Percentiles rank a stretch among this genome's conserved stretches.
Conservation (phyloP, 1,140 invertebrate species). For the Kradibia gibbosae region DNA sequence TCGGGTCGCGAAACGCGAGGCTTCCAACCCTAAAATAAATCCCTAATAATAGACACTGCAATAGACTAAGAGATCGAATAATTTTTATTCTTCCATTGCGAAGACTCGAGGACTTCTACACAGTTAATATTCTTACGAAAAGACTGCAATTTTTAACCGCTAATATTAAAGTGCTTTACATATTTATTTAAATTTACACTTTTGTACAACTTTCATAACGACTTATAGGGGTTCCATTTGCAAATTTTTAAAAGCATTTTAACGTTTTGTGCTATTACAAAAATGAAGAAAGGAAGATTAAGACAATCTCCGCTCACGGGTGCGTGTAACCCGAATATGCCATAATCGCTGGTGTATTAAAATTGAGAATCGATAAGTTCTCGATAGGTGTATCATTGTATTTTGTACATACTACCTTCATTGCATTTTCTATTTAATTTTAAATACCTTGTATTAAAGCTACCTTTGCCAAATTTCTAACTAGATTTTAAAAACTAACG, state of each 20-base stretch:
- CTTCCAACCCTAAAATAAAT: not conserved
- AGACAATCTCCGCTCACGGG: slow-evolving; percentile 52
- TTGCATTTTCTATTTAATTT: slow-evolving; percentile 53
- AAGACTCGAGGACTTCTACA: not conserved
- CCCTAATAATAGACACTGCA: no score
- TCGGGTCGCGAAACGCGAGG: not conserved
- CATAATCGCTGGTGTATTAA: slow-evolving; percentile 52
- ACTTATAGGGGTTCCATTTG: no score
- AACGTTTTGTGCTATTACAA: slow-evolving; percentile 46
- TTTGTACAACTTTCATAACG: not conserved
- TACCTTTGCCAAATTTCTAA: slow-evolving; percentile 65
- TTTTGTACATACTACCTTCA: slow-evolving; percentile 55
- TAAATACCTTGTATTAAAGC: slow-evolving; percentile 57
- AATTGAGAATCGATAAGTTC: slow-evolving; percentile 54
- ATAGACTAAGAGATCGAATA: not conserved
- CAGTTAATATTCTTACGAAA: not conserved
- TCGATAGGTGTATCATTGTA: slow-evolving; percentile 54
- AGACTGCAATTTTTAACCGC: not conserved
- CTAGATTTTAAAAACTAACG: slow-evolving; percentile 57
- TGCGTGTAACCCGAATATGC: slow-evolving; percentile 49
- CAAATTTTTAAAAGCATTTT: not conserved
- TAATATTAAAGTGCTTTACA: not conserved
- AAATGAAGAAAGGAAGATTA: slow-evolving; percentile 26
- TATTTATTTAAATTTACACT: not conserved
- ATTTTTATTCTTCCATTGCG: not conserved